Evolutionary conservation across 2,113 vertebrate species (phyloP).

Genomic region (Dolichotis patagonum): DNA sequence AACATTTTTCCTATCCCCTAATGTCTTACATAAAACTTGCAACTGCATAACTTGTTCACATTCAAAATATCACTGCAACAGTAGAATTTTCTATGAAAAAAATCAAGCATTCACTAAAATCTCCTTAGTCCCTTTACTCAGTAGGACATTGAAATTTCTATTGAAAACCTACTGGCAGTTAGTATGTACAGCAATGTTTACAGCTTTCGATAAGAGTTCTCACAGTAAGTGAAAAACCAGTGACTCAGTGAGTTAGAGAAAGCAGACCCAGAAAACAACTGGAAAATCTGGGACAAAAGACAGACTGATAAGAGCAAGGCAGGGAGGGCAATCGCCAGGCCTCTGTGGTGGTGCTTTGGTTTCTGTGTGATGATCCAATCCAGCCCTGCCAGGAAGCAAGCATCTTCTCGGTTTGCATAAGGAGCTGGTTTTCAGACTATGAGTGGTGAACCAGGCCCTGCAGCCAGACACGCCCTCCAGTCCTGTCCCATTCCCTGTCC

Average conservation of each 20-base stretch:
- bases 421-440: neutral
- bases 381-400: neutral
- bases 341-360: neutral
- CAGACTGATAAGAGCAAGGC: neutral
- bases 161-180: neutral
- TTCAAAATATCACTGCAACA: constrained; percentile 19
- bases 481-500: neutral
- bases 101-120: neutral
- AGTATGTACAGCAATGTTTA: neutral
- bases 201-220: constrained; percentile 18
- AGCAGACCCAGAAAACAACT: neutral
- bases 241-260: neutral
- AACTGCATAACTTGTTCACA: neutral
- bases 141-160: neutral
- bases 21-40: neutral
- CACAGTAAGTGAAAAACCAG: neutral
- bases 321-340: too few species aligned
- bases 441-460: neutral
- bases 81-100: neutral
- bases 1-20: neutral
- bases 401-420: neutral
- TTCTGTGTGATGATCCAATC: neutral
- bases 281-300: neutral
- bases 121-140: neutral
- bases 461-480: neutral